Base-by-base conservation (phyloP, 2,113 vertebrate species). In the Larimichthys crocea region DNA sequence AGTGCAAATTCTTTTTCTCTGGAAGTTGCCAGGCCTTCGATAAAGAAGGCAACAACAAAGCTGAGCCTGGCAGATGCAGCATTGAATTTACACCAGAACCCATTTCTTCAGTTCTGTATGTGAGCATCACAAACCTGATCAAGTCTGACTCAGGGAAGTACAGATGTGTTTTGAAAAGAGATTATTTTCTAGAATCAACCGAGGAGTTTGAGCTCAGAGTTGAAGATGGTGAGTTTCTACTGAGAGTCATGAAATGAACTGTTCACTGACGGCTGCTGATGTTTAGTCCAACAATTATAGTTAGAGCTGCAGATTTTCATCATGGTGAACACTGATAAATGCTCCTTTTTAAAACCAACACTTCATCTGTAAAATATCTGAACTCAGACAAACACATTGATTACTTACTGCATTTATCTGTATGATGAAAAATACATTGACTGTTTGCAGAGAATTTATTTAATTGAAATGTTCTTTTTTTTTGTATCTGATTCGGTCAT, bases 61-160 rank as follows among this genome's bases (percentile, higher is more conserved):
- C 20, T 70, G 44, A 74, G 15, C 48, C 26, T 1, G 84, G 17
- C 64, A 63, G 75, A 74, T 86, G 70, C 71, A 74, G 63, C 20
- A 60, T 86, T 22, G 5, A 22, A 16, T 78, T 69, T 29, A 3
- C 29, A 29, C 29, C 3, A 3, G 31, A 31, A 31, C 31, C 31
- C 31, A 31, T 31, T 31, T 31, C 29, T 31, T 31, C 3, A 31
- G 3, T 5, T 5, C 31, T 88, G 24, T 0, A 40, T 56, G 86
- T 86, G 83, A 80, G 6, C 83, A 80, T 88, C 76, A 62, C 35
- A 35, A 50, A 65, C 0, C 68, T 88, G 64, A 70, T 0, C 1
- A 50, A 66, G 63, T 86, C 83, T 5, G 83, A 88, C 40, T 64
- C 72, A 4, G 86, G 83, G 55, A 2, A 19, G 6, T 88, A 88